Base-by-base conservation (phyloP, 2,797 vertebrate genomes). In the Poecilia gillii region DNA sequence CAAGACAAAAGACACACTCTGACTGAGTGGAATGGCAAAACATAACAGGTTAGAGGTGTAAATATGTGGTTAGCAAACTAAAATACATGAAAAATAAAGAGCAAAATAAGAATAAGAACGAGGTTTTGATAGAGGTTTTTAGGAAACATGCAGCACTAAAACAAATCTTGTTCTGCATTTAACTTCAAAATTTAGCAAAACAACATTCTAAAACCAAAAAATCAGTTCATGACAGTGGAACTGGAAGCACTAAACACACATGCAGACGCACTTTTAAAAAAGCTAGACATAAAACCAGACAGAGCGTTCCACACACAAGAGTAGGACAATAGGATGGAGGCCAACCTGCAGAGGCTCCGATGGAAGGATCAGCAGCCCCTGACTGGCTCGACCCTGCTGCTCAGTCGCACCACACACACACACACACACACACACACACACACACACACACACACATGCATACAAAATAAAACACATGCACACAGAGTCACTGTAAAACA, bases 301-400 rank as follows among this genome's bases (percentile, higher is more conserved):
- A 6, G 11, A 2, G 16, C 0, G 6, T 4, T 20, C 36, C 70
- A 13, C 12, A 59, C 31, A 49, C 73, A 62, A 39, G 41, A 85
- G 57, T 77, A 8, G 89, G 28, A 83, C 78, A 85, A 84, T 78
- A 76, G 73, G 39, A 25, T 80, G 74, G 78, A 85, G 64, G 49
- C 94, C 80, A 90, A 96, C 95, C 96, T 96, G 93, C 76, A 87
- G 75, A 64, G 78, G 72, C 88, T 87, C 75, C 90, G 59, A 43
- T 84, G 76, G 91, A 81, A 72, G 89, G 71, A 55, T 95, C 94
- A 66, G 90, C 84, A 46, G 77, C 83, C 33, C 76, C 91, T 81
- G 91, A 70, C 74, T 93, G 95, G 88, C 91, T 92, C 77, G 94
- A 85, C 73, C 93, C 96, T 77, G 94, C 91, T 92, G 90, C 94